A percentile compares a stretch with the other conserved stretches of the same genome.
Evolutionary conservation across 1,140 invertebrate species (phyloP).

Genomic region (Latrodectus geometricus): DNA sequence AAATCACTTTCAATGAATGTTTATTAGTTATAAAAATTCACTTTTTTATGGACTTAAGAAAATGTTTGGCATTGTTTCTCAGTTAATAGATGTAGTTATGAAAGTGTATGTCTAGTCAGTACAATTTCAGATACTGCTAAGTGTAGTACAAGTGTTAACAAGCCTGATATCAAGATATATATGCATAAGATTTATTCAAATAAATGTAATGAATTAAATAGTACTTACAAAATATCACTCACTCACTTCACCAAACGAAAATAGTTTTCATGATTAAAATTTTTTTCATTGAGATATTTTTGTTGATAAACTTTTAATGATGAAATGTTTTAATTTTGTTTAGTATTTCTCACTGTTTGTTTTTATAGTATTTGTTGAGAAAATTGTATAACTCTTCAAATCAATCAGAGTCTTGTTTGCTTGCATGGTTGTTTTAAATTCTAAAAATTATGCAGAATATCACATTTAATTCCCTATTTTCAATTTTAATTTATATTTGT

Average conservation of each 20-base stretch:
- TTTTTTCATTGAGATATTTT: background rate
- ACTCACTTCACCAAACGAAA: background rate
- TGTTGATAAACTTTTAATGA: background rate
- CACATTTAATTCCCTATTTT: too few species aligned
- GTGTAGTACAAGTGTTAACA: constrained; percentile 5
- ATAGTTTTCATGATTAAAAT: background rate
- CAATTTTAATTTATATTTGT: too few species aligned
- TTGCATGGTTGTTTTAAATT: too few species aligned
- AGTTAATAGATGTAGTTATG: constrained; percentile 28
- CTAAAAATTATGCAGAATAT: too few species aligned
- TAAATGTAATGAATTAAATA: background rate
- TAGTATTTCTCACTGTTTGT: too few species aligned
- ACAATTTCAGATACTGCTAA: constrained; percentile 34
- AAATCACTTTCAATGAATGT: background rate
- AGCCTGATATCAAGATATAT: background rate
- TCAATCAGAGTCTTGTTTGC: too few species aligned
- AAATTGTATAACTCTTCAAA: too few species aligned
- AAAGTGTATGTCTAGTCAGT: constrained; percentile 42
- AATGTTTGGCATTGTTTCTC: background rate
- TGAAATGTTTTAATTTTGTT: background rate
- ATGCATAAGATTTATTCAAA: background rate
- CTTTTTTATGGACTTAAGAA: background rate
- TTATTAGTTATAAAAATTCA: background rate
- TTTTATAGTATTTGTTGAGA: too few species aligned
- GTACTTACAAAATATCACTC: background rate